phyloP scores from a whole-genome alignment of 2,113 vertebrate species.

The Monopterus albus region DNA sequence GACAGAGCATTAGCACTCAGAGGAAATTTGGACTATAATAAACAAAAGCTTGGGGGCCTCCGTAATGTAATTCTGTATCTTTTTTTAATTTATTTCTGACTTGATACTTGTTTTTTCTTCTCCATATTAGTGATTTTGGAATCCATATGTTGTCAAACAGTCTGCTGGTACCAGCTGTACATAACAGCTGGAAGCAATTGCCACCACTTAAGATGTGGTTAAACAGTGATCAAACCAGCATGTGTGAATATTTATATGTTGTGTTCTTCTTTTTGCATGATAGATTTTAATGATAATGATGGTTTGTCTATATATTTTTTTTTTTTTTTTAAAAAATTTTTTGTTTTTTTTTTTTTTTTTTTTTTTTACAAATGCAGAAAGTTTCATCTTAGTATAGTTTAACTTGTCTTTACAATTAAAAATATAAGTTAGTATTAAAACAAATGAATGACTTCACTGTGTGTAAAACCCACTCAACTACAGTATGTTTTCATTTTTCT shows the following conservation, averaged over 20 bases:
- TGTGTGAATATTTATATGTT: not conserved
- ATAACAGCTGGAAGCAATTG: conserved; percentile 34
- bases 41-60: too few species aligned
- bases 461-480: not conserved
- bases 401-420: too few species aligned
- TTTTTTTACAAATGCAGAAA: too few species aligned
- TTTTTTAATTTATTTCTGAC: not conserved
- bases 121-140: conserved; percentile 17
- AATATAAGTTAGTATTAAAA: too few species aligned
- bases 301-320: not conserved
- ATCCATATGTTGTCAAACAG: conserved; percentile 48
- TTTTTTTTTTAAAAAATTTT: too few species aligned
- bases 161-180: conserved; percentile 38
- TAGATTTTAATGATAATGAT: not conserved
- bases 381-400: too few species aligned
- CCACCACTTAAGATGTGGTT: not conserved
- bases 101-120: not conserved
- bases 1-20: not conserved
- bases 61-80: too few species aligned
- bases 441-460: not conserved
- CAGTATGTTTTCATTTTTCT: not conserved
- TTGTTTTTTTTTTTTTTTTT: too few species aligned
- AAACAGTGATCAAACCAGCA: not conserved
- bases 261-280: not conserved
- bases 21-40: not conserved